These are phyloP conservation scores for Chrysemys picta DNA, from an alignment of 2,113 vertebrate genomes.

Conservation along the genomic window DNA sequence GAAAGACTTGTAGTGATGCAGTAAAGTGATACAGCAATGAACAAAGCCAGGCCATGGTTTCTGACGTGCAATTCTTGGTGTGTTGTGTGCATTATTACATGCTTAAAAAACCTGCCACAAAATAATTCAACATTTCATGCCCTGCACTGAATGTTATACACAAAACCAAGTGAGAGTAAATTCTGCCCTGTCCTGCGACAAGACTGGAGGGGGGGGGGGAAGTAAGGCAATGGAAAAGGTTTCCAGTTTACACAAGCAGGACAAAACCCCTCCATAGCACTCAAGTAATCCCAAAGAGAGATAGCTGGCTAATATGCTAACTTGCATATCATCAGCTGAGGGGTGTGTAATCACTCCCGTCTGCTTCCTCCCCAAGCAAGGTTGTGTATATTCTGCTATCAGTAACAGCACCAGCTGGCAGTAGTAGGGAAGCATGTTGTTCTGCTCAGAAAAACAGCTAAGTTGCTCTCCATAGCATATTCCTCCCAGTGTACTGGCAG, in stretches of 20 bases:
- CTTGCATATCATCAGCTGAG: background rate
- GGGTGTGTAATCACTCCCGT: background rate
- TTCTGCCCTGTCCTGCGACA: background rate
- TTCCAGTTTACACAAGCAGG: background rate
- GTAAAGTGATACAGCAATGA: background rate
- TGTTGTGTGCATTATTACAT: background rate
- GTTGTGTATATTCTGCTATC: background rate
- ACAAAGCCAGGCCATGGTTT: background rate
- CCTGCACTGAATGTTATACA: background rate
- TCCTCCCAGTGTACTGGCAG: background rate
- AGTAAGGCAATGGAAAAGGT: background rate
- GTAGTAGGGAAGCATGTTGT: fast-evolving
- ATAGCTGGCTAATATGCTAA: background rate
- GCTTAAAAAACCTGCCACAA: background rate
- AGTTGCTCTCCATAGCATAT: background rate
- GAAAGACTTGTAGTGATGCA: background rate
- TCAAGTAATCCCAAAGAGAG: background rate
- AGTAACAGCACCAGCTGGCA: background rate
- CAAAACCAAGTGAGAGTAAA: background rate
- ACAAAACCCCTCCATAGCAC: background rate
- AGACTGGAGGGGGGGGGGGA: no score
- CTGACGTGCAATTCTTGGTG: background rate
- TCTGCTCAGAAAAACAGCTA: background rate
- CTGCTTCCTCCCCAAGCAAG: background rate
- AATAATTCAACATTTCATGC: background rate